A percentile compares a stretch with the other conserved stretches of the same genome.
phyloP scores from a whole-genome alignment of 2,888 invertebrate species.

The Dexiosoma caninum region DNA sequence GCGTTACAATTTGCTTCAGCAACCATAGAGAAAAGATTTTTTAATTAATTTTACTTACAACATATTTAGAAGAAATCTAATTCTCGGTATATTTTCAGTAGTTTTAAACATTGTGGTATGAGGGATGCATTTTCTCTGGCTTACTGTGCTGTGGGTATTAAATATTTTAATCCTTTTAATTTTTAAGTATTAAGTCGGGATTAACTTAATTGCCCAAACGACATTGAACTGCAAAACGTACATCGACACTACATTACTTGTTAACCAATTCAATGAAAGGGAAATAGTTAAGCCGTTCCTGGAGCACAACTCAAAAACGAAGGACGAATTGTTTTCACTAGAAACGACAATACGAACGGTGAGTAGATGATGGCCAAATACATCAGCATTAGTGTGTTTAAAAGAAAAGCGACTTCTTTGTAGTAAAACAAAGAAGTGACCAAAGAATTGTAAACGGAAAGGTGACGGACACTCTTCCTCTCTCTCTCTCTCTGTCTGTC shows the following conservation, averaged over 20 bases:
- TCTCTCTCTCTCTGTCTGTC: not conserved
- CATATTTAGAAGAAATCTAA: too few species aligned
- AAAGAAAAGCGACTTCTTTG: slow-evolving; percentile 35
- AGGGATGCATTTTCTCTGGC: not conserved
- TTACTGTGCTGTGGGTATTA: not conserved
- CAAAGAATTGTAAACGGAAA: slow-evolving; percentile 39
- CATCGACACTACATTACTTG: not conserved
- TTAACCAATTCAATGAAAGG: slow-evolving; percentile 12
- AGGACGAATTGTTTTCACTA: not conserved
- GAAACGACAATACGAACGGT: slow-evolving; percentile 40
- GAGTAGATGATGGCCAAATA: slow-evolving; percentile 53
- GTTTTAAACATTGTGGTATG: not conserved
- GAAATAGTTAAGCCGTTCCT: slow-evolving; percentile 39
- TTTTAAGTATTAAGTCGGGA: slow-evolving; percentile 37
- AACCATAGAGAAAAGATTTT: too few species aligned
- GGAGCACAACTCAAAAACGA: not conserved
- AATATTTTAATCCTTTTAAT: slow-evolving; percentile 49
- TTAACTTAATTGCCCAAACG: slow-evolving; percentile 62
- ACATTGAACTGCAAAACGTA: slow-evolving; percentile 54
- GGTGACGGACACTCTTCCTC: slow-evolving; percentile 21
- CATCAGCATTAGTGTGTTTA: slow-evolving; percentile 51
- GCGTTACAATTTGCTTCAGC: too few species aligned
- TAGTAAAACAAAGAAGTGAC: slow-evolving; percentile 14
- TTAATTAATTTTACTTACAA: too few species aligned
- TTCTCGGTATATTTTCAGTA: too few species aligned